Evolutionary conservation across 2,888 invertebrate genomes (phyloP), one percentile per base, ranked within the genome.

Genomic region (Macaria notata): DNA sequence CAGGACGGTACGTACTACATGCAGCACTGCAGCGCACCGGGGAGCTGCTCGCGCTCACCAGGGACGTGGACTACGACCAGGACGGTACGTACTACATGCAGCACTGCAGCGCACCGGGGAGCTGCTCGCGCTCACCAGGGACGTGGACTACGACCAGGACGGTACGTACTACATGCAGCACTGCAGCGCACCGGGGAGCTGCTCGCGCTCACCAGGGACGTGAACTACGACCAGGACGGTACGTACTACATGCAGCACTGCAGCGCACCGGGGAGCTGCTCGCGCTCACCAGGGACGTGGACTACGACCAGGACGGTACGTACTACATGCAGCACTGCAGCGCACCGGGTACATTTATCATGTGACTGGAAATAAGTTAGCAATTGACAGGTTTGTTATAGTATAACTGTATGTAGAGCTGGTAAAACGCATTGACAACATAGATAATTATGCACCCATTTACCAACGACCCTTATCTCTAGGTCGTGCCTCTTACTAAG

Each of bases 61-160:
- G 97, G 72, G 96, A 97, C 86, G 98, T 98, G 41, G 98, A 98
- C 85, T 99, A 98, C 88, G 98, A 99, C 91, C 98, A 98, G 92
- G 98, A 98, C 93, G 96, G 98, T 97, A 89, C 92, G 92, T 52
- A 38, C 8, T 38, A 38, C 38, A 7, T 38, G 8, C 38, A 38
- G 38, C 5, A 8, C 8, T 5, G 8, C 38, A 38, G 5, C 8
- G 5, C 5, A 8, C 38, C 8, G 38, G 38, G 8, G 38, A 38
- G 8, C 8, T 38, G 38, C 38, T 38, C 5, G 38, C 38, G 19
- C 19, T 19, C 8, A 38, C 38, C 6, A 38, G 38, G 8, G 6
- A 8, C 38, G 38, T 38, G 8, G 8, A 38, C 8, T 38, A 38
- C 38, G 38, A 38, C 8, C 38, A 38, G 8, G 38, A 38, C 8